phyloP scores from a whole-genome alignment of 2,113 vertebrate genomes.

The Carassius auratus region DNA sequence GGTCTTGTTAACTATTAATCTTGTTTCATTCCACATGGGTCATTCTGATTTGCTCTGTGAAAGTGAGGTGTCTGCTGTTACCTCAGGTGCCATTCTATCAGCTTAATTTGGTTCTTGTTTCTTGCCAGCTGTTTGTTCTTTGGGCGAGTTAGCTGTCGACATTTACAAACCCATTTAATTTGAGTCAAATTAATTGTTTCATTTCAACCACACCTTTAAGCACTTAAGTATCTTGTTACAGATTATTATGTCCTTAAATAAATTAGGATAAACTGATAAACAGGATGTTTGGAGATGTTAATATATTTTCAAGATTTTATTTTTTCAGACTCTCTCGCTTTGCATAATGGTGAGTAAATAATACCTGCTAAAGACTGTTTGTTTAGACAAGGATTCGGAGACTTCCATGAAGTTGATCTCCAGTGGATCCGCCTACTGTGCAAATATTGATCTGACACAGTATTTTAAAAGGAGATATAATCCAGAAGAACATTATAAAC shows the following conservation, averaged over 20 bases:
- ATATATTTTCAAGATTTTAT: conserved; percentile 65
- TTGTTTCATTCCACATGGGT: conserved; percentile 46
- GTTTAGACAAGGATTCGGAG: conserved; percentile 52
- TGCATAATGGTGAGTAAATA: conserved; percentile 58
- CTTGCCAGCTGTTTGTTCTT: neutral
- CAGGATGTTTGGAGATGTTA: conserved; percentile 34
- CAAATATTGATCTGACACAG: conserved; percentile 70
- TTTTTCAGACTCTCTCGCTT: conserved; percentile 42
- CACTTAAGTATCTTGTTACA: neutral
- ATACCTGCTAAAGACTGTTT: conserved; percentile 39
- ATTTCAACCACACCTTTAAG: neutral
- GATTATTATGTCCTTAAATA: conserved; percentile 6
- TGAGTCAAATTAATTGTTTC: neutral
- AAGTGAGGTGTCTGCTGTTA: conserved; percentile 44
- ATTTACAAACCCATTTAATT: neutral
- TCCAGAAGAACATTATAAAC: conserved; percentile 20
- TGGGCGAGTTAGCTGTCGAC: neutral
- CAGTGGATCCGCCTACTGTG: conserved; percentile 56
- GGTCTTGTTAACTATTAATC: conserved; percentile 78
- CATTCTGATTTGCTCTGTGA: conserved; percentile 29
- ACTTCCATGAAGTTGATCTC: conserved; percentile 70
- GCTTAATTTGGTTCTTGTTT: conserved; percentile 10
- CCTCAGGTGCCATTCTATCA: conserved; percentile 36
- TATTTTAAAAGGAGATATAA: conserved; percentile 70
- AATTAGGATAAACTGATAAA: conserved; percentile 24